Percentiles rank a stretch among this genome's conserved stretches.
These are phyloP conservation scores for Mactra quadrangularis DNA, from an alignment of 1,140 invertebrate genomes.

Conservation along the genomic window DNA sequence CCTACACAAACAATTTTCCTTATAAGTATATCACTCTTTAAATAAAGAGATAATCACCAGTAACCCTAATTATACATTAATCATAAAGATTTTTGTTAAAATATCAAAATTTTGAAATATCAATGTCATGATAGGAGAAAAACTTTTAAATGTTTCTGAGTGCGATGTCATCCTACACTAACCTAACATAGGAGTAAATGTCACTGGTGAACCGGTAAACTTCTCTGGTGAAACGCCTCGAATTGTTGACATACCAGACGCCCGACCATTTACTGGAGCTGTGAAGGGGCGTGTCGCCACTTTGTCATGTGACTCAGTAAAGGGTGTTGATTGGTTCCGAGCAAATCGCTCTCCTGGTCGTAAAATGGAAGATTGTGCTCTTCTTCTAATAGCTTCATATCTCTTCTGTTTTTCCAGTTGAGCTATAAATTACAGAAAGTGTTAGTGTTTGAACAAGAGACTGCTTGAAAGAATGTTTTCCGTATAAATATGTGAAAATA, in stretches of 20 bases:
- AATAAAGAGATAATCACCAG: no score
- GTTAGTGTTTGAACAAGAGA: no score
- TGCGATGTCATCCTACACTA: no score
- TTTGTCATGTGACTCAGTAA: neutral
- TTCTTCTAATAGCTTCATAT: neutral
- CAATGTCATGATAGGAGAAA: no score
- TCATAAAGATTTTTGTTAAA: no score
- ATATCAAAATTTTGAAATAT: no score
- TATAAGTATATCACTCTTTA: no score
- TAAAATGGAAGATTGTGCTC: conserved; percentile 34
- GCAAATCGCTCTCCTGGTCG: conserved; percentile 51
- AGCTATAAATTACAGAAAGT: conserved; percentile 17
- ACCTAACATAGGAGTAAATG: neutral
- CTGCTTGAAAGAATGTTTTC: no score
- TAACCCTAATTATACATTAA: no score
- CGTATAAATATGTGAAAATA: no score
- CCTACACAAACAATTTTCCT: no score
- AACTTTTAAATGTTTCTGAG: no score
- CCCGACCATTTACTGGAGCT: neutral
- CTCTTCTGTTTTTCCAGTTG: conserved; percentile 34
- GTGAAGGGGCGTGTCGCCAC: neutral
- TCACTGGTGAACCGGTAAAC: neutral
- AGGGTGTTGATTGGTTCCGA: conserved; percentile 7
- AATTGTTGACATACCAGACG: neutral
- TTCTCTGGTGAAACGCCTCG: conserved; percentile 13